These are phyloP conservation scores for Alloscopus bannaensis DNA, from an alignment of 2,888 invertebrate genomes.

Conservation along the genomic window DNA sequence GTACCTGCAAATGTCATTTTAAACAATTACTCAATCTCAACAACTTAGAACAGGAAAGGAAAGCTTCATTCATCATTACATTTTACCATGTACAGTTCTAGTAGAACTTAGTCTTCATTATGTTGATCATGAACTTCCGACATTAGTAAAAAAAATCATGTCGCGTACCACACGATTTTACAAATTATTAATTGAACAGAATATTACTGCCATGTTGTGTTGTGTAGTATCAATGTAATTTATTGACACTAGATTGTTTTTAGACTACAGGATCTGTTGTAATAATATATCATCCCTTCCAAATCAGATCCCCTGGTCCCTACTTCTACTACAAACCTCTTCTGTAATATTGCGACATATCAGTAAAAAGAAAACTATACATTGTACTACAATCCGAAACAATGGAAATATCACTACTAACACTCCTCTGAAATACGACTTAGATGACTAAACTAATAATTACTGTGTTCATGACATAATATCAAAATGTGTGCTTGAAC, in stretches of 20 bases:
- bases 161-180: too few relatives aligned
- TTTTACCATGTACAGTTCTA: too few relatives aligned
- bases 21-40: too few relatives aligned
- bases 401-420: conserved; percentile 27
- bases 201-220: not conserved
- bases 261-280: too few relatives aligned
- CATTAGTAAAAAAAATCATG: too few relatives aligned
- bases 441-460: conserved; percentile 24
- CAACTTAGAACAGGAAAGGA: too few relatives aligned
- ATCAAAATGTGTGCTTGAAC: not conserved
- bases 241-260: too few relatives aligned
- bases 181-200: not conserved
- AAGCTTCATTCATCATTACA: too few relatives aligned
- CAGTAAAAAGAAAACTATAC: conserved; percentile 24
- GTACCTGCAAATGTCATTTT: too few relatives aligned
- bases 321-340: conserved; percentile 25
- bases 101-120: too few relatives aligned
- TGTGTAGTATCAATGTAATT: not conserved
- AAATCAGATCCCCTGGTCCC: not conserved
- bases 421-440: conserved; percentile 38
- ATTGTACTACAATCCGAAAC: not conserved
- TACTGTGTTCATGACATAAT: conserved; percentile 21
- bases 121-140: too few relatives aligned
- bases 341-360: conserved; percentile 56
- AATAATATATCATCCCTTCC: not conserved